Evolutionary conservation across 2,797 vertebrate species (phyloP), one percentile per base, ranked within the genome.

Genomic region (Danio choprae): DNA sequence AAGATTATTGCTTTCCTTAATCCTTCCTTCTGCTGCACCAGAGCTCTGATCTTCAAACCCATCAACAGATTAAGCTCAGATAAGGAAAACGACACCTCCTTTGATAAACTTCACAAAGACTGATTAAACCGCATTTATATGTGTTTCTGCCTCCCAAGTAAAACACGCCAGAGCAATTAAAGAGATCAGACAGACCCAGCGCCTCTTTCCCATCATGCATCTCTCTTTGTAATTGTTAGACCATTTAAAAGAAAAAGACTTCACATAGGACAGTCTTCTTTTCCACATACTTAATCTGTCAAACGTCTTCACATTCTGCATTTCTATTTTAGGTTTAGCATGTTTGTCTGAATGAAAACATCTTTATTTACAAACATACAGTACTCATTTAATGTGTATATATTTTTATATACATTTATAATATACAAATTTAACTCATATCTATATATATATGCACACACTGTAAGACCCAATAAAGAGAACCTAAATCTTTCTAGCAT

Each of bases 31-130:
- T n/a, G 46, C 40, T 22, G 80, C 58, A 65, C 69, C 58, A 68
- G 65, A 59, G 55, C 68, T 53, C 74, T 79, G 62, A 82, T 68
- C 50, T 80, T 63, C 51, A 11, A 68, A n/a, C 81, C 71, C 76
- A 67, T 81, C 63, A 74, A 46, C 20, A 74, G 81, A 85, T 83
- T 83, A 86, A 58, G 18, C n/a, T 50, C 43, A 87, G 81, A 90
- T 86, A 81, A 80, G 60, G 68, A 63, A 22, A 18, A 84, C 68
- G 64, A 79, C 86, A 75, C 70, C 73, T 82, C 69, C 65, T 87
- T 81, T 81, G 76, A 81, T 77, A 78, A 85, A 84, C 73, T 80
- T 74, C 81, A 78, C 48, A 71, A 71, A 82, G 70, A 55, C 69
- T 78, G 82, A 81, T 83, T 85, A 80, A 64, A 69, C 29, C 15